Conservation (phyloP, 2,888 invertebrate genomes). For the Cantharis rustica region DNA sequence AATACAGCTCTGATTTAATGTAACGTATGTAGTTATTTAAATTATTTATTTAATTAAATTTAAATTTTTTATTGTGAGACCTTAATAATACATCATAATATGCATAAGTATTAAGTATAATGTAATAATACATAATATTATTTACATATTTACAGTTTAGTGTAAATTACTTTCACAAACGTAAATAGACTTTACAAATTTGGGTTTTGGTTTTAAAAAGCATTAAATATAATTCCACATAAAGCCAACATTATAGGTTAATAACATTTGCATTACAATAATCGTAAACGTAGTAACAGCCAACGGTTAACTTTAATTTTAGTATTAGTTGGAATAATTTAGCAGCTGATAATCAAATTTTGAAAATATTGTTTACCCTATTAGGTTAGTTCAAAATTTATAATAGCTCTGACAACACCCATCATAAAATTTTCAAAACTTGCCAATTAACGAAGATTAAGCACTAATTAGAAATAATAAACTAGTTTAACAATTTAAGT, state of each 20-base stretch:
- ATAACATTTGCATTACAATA: background rate
- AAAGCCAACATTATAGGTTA: background rate
- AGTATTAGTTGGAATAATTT: background rate
- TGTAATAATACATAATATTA: no score
- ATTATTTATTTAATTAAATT: no score
- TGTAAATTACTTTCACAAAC: background rate
- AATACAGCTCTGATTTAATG: no score
- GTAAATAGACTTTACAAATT: background rate
- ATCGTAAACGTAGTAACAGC: background rate
- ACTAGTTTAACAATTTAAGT: conserved; percentile 10
- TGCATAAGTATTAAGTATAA: no score
- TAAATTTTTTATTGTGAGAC: no score
- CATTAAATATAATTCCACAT: background rate
- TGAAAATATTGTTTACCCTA: background rate
- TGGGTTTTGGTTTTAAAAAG: background rate
- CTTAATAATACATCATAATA: no score
- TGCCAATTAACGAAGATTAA: background rate
- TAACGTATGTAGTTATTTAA: no score
- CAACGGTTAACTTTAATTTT: background rate
- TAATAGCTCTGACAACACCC: background rate
- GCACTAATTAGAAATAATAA: background rate
- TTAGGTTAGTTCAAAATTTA: background rate
- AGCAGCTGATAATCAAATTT: background rate
- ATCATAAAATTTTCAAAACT: background rate
- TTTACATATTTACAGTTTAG: background rate